Conservation (phyloP, 2,113 vertebrate genomes). For the Nothoprocta pentlandii region DNA sequence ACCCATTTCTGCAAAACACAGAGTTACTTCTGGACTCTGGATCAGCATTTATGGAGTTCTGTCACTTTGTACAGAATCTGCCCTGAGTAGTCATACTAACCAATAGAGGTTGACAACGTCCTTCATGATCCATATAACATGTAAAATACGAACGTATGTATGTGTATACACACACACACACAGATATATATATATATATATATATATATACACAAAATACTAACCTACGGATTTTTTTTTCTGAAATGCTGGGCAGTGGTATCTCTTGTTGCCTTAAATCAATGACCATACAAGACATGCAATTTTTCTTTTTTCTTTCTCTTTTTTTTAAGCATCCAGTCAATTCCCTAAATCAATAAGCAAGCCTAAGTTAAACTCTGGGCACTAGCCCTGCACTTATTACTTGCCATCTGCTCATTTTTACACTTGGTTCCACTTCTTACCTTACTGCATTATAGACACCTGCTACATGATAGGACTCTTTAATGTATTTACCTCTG, state of each 20-base stretch:
- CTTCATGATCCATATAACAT: not conserved
- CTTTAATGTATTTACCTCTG: not conserved
- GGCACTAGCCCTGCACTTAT: not conserved
- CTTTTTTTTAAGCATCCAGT: not conserved
- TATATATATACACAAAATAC: not conserved
- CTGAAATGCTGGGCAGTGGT: not conserved
- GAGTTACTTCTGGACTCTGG: not conserved
- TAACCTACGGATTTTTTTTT: not conserved
- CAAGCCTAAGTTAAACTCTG: not conserved
- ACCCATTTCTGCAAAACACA: not conserved
- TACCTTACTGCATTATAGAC: not conserved
- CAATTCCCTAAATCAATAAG: not conserved
- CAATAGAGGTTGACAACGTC: not conserved
- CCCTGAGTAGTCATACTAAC: not conserved
- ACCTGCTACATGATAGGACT: not conserved
- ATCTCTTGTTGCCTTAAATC: not conserved
- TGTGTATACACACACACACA: not conserved
- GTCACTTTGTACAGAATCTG: not conserved
- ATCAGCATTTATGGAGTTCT: not conserved
- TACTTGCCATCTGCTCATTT: not conserved
- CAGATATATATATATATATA: no score
- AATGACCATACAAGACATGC: not conserved
- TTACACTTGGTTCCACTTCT: not conserved
- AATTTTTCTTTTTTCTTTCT: not conserved
- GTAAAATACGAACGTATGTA: not conserved